Base-by-base conservation (phyloP, 2,797 vertebrate genomes). In the Sebastes aleutianus region DNA sequence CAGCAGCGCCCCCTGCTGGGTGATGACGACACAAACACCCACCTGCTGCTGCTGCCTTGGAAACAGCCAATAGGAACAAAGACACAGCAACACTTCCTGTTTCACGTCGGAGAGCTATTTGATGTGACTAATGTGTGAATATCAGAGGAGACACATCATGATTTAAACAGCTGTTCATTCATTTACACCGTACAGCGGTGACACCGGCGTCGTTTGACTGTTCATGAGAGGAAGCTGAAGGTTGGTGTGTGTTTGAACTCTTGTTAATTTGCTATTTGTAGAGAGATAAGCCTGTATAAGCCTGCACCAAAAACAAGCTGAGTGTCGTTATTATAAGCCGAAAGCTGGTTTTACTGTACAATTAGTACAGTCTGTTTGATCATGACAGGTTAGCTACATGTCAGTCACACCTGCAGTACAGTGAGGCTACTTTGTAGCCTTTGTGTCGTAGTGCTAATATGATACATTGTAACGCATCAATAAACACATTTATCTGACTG, bases 21-120 rank as follows among this genome's bases (percentile, higher is more conserved):
- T 0, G 0, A 1, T 0, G 9, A 2, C 0, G 16, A 29, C 1
- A 2, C 59, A 20, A 8, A 47, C 70, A 56, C 50, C 50, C 43
- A 54, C 7, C 57, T 16, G 31, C 43, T 16, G 31, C 43, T 16
- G 31, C 43, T 18, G 12, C 62, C 14, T 13, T 8, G 10, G 26
- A 27, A 29, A 27, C 67, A 85, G 68, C 90, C 92, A 92, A 89
- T 94, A 1, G 72, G 78, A 85, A 13, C 3, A 4, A n/a, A 83
- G 73, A 9, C 20, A 24, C 36, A 11, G 12, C 57, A 18, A 4
- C 85, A 90, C 93, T 95, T 96, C 95, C 95, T 82, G 90, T 78
- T 89, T 91, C 18, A 71, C 39, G 20, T 12, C 11, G 27, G 11
- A 27, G n/a, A 32, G 29, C 6, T 10, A 32, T 53, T 47, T 47